Conservation (phyloP, 2,888 invertebrate genomes). For the Drosophila paucipuncta region DNA sequence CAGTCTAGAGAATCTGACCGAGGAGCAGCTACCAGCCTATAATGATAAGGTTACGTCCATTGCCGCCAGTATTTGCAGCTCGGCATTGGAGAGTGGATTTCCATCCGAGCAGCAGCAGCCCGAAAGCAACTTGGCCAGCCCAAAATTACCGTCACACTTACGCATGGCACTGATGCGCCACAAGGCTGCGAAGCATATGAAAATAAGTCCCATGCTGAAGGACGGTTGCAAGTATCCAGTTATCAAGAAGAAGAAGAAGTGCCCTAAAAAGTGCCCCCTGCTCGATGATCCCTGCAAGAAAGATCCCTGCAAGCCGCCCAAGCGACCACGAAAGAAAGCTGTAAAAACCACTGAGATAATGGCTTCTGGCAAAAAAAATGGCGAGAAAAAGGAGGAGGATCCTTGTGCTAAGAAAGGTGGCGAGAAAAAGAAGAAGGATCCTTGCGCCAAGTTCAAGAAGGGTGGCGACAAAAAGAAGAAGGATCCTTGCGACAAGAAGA, state of each 20-base stretch:
- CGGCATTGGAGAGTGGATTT: constrained; percentile 71
- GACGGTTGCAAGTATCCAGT: constrained; percentile 69
- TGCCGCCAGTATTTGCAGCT: constrained; percentile 79
- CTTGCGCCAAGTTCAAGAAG: constrained; percentile 7
- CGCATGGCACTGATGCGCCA: constrained; percentile 46
- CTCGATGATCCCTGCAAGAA: constrained; percentile 65
- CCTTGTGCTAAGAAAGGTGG: constrained; percentile 26
- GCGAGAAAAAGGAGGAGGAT: constrained; percentile 29
- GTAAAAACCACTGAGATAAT: constrained; percentile 19
- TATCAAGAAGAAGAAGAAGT: constrained; percentile 67
- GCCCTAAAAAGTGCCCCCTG: constrained; percentile 59
- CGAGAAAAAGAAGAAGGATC: neutral
- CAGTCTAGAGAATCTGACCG: constrained; percentile 30
- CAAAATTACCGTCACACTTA: constrained; percentile 6
- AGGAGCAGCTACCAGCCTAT: constrained; percentile 60
- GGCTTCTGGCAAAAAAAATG: constrained; percentile 23
- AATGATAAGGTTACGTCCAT: constrained; percentile 78
- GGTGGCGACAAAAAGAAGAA: constrained; percentile 15
- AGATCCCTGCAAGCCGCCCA: constrained; percentile 44
- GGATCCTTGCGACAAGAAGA: constrained; percentile 30
- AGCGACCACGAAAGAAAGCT: constrained; percentile 27
- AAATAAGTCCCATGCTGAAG: constrained; percentile 29
- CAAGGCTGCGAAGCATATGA: constrained; percentile 46
- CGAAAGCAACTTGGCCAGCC: neutral
- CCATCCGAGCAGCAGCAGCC: constrained; percentile 28